phyloP scores from a whole-genome alignment of 2,113 vertebrate species.

The Chaetorhynchus papuensis region DNA sequence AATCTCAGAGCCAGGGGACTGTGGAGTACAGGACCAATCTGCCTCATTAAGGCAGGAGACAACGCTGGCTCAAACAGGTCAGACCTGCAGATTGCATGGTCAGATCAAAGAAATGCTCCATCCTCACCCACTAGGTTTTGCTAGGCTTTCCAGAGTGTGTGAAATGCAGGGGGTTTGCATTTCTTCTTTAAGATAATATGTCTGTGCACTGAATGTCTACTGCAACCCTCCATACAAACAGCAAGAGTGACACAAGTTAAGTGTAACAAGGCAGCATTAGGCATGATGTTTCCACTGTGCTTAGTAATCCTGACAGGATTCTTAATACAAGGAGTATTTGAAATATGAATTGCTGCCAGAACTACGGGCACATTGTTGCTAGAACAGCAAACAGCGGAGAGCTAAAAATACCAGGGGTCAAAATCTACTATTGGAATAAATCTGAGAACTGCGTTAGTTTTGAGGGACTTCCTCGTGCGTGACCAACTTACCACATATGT shows the following conservation, averaged over 20 bases:
- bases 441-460: neutral
- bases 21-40: neutral
- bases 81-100: neutral
- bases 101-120: neutral
- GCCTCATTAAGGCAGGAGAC: neutral
- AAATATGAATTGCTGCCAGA: neutral
- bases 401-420: neutral
- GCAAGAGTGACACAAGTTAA: neutral
- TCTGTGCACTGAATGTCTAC: neutral
- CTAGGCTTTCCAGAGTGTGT: neutral
- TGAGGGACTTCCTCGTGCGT: neutral
- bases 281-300: neutral
- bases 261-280: neutral
- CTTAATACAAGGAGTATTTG: neutral
- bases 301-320: neutral
- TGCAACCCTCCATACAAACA: neutral
- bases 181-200: neutral
- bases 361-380: neutral
- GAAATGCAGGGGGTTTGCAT: neutral
- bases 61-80: neutral
- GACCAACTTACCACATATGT: neutral
- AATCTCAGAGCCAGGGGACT: neutral
- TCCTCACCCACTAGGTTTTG: neutral
- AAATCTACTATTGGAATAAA: neutral
- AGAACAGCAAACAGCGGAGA: neutral